Evolutionary conservation across 2,888 invertebrate genomes (phyloP).

Genomic region (Catocala nupta): DNA sequence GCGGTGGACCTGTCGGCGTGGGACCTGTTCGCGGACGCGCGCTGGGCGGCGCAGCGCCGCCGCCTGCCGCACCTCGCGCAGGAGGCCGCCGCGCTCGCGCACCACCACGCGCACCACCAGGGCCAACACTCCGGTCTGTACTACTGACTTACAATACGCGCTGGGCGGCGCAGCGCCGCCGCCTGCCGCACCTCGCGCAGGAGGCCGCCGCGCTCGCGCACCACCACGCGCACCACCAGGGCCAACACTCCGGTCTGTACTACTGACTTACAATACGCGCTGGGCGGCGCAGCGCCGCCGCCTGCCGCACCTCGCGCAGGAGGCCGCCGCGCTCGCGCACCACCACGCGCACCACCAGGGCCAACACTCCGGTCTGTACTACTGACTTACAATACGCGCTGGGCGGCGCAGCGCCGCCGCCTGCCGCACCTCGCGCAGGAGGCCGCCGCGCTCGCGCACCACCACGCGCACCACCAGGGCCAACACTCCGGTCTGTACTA

Average conservation of each 20-base stretch:
- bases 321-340: slow-evolving; percentile 90
- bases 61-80: slow-evolving; percentile 89
- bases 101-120: slow-evolving; percentile 52
- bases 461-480: slow-evolving; percentile 37
- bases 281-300: slow-evolving; percentile 90
- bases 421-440: slow-evolving; percentile 90
- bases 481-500: not conserved
- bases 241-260: not conserved
- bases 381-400: slow-evolving; percentile 57
- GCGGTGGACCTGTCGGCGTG: slow-evolving; percentile 95
- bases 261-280: slow-evolving; percentile 77
- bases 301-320: slow-evolving; percentile 89
- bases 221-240: slow-evolving; percentile 36
- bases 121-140: not conserved
- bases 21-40: slow-evolving; percentile 95
- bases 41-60: slow-evolving; percentile 90
- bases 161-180: slow-evolving; percentile 89
- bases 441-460: slow-evolving; percentile 90
- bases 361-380: not conserved
- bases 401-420: slow-evolving; percentile 88
- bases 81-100: slow-evolving; percentile 91
- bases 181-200: slow-evolving; percentile 87
- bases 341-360: slow-evolving; percentile 37
- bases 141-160: slow-evolving; percentile 74
- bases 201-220: slow-evolving; percentile 91